Evolutionary conservation across 2,888 invertebrate genomes (phyloP).

Genomic region (Eristalis pertinax): DNA sequence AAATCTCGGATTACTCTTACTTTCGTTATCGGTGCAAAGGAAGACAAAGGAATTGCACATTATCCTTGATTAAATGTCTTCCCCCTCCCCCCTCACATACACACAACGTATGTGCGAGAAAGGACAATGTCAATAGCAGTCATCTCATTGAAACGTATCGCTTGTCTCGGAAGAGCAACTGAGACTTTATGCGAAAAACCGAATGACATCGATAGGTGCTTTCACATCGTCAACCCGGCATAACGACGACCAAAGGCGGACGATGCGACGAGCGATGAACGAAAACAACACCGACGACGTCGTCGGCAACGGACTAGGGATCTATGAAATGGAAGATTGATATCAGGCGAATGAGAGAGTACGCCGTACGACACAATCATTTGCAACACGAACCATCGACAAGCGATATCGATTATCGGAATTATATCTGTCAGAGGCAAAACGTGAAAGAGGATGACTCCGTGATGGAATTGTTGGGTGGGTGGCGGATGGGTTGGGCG

Average conservation of each 20-base stretch:
- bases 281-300: neutral
- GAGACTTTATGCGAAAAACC: slow-evolving; percentile 35
- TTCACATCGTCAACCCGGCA: slow-evolving; percentile 7
- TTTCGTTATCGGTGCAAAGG: slow-evolving; percentile 40
- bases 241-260: neutral
- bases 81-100: neutral
- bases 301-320: neutral
- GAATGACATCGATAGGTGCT: slow-evolving; percentile 7
- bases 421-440: slow-evolving; percentile 20
- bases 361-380: slow-evolving; percentile 23
- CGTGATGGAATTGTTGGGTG: neutral
- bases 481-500: neutral
- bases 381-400: slow-evolving; percentile 24
- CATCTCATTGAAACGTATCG: slow-evolving; percentile 45
- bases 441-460: neutral
- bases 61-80: slow-evolving; percentile 67
- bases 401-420: slow-evolving; percentile 40
- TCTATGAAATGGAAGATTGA: slow-evolving; percentile 33
- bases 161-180: neutral
- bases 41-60: slow-evolving; percentile 64
- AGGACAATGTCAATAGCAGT: slow-evolving; percentile 36
- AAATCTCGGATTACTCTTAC: slow-evolving; percentile 59
- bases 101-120: neutral
- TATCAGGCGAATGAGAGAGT: slow-evolving; percentile 32
- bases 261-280: neutral